These are phyloP conservation scores for Desoria tigrina DNA, from an alignment of 2,888 invertebrate species.

Conservation along the genomic window DNA sequence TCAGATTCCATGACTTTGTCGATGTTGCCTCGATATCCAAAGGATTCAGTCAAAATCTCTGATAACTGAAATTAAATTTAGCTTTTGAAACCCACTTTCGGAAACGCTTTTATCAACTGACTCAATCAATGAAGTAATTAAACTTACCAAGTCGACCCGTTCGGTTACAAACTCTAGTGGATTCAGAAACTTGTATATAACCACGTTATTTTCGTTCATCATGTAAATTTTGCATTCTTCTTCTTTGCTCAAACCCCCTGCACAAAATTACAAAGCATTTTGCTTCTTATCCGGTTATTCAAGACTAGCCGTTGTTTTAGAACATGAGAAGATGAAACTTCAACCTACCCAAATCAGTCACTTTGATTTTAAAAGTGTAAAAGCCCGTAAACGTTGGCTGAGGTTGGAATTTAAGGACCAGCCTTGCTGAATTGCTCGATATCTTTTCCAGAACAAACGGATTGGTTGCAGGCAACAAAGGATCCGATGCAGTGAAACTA, in stretches of 20 bases:
- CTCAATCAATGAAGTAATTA: too few relatives aligned
- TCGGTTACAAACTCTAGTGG: conserved; percentile 1
- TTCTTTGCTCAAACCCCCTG: not conserved
- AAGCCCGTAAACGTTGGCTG: conserved; percentile 24
- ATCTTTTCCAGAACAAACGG: not conserved
- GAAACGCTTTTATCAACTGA: too few relatives aligned
- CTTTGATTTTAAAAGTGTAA: conserved; percentile 32
- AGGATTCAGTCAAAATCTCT: conserved; percentile 60
- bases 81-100: too few relatives aligned
- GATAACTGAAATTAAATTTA: conserved; percentile 59
- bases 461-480: not conserved
- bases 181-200: conserved; percentile 24
- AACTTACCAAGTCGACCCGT: conserved; percentile 2
- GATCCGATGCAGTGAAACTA: conserved; percentile 1
- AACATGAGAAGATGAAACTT: conserved; percentile 8
- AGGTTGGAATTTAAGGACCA: conserved; percentile 18
- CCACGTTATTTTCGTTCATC: conserved; percentile 10
- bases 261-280: not conserved
- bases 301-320: not conserved
- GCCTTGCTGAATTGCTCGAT: not conserved
- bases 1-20: conserved; percentile 62
- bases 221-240: conserved; percentile 29
- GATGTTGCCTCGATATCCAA: conserved; percentile 64
- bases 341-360: conserved; percentile 28
- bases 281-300: not conserved